Evolutionary conservation across 2,113 vertebrate genomes (phyloP), one percentile per base, ranked within the genome.

Genomic region (Plecturocebus donacophilus): DNA sequence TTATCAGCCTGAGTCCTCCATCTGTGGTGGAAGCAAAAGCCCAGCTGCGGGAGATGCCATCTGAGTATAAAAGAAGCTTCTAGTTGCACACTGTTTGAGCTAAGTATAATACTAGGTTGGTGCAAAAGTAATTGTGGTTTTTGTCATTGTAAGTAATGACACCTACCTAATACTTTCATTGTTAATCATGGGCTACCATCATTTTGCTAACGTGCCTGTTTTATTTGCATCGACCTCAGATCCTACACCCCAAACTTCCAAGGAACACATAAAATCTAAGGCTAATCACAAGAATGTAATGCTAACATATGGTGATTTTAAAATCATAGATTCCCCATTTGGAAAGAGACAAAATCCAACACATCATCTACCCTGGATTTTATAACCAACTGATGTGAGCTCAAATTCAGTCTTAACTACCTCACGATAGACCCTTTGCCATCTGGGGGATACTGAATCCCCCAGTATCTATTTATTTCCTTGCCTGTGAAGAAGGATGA

Each of bases 21-120:
- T 92, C 83, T 94, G 68, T 81, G 61, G 64, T 58, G 61, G n/a
- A 83, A 88, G 40, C 77, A 77, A 45, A 68, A 93, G 83, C n/a
- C 40, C 2, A 13, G n/a, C 4, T 6, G 14, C 49, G 16, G 91
- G 56, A 11, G 64, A 54, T 30, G 25, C 56, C 49, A 79, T 7
- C 13, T 68, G 93, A 95, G 52, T 45, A 42, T 12, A 77, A 82
- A 1, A 90, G 75, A 87, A 21, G 54, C 12, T 42, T 94, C 90
- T 61, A 61, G 68, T 35, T 58, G 40, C 82, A 20, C 68, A 66
- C 23, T 66, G 68, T 81, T 47, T 77, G 66, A 38, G 35, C 25
- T 30, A 38, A 91, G 40, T 3, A 7, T 10, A 27, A 64, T 64
- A 64, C 6, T 64, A 30, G 27, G 27, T 64, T 64, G 61, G 61